Percentiles rank a stretch among this genome's conserved stretches.
Conservation (phyloP, 2,113 vertebrate genomes). For the Scomber japonicus region DNA sequence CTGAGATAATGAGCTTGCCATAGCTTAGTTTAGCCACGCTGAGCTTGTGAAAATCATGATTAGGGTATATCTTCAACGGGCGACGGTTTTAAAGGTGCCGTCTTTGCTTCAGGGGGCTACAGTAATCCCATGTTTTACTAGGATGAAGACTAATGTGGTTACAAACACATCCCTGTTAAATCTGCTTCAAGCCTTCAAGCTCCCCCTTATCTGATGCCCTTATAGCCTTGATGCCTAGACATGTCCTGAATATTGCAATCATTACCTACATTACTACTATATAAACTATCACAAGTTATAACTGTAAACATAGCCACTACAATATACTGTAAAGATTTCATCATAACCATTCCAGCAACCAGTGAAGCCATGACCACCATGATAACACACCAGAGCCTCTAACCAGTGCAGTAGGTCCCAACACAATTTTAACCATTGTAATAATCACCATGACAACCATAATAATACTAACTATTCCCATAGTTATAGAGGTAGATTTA, state of each 20-base stretch:
- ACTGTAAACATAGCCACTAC: not conserved
- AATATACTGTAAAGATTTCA: not conserved
- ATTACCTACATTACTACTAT: not conserved
- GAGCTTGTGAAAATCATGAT: conserved; percentile 37
- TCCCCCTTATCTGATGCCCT: not conserved
- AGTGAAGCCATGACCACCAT: too few species aligned
- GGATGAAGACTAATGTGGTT: conserved; percentile 40
- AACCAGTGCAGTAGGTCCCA: not conserved
- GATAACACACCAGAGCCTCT: not conserved
- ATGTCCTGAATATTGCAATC: not conserved
- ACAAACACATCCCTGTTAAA: conserved; percentile 26
- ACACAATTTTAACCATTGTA: not conserved
- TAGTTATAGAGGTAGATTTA: too few species aligned
- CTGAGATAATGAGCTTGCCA: conserved; percentile 67
- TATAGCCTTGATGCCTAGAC: not conserved
- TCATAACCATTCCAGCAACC: not conserved
- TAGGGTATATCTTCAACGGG: conserved; percentile 29
- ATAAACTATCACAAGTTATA: not conserved
- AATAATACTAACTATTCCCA: too few species aligned
- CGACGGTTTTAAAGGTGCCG: conserved; percentile 26
- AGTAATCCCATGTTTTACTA: conserved; percentile 52
- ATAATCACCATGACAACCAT: too few species aligned
- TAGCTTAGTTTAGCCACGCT: conserved; percentile 27
- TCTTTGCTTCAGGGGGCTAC: conserved; percentile 29
- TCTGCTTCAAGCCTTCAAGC: not conserved